Evolutionary conservation across 2,797 vertebrate genomes (phyloP), one percentile per base, ranked within the genome.

Genomic region (Anguilla anguilla): DNA sequence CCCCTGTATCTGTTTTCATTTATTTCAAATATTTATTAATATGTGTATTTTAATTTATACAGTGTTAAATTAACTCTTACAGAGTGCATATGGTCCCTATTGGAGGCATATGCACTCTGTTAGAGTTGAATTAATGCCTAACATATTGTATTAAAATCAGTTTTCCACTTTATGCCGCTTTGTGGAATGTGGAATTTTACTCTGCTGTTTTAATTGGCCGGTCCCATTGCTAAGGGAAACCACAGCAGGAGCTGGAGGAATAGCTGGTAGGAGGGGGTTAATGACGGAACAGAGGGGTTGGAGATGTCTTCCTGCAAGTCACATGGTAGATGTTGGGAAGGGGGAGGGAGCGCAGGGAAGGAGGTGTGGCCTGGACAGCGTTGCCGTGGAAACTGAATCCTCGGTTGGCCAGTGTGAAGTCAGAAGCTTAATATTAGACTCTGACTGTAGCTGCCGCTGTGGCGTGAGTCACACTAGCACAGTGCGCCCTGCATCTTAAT

Each of bases 311-410:
- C 93, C 95, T 95, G 95, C 93, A 93, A 94, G 94, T 95, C 95
- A 95, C 94, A 43, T 96, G 95, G 90, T 92, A 84, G 90, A 87
- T 95, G 93, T 91, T 87, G 90, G 94, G 94, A 95, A 96, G 91
- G 87, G 89, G 87, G 72, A 51, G 86, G 87, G 79, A 79, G 89
- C 6, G 2, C 13, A 89, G 64, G 19, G 90, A 89, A 88, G 91
- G 90, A 88, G 94, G 94, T 92, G 95, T 95, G 93, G 93, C 92
- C 91, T 82, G 88, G 90, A 92, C 89, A 91, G 86, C 89, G 95
- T 96, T 95, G 95, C 95, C 94, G 90, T 96, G 94, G 96, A 94
- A 96, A 96, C 95, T 92, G 92, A 93, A 94, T 94, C 93, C 94
- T 94, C 93, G 87, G 93, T 94, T 94, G 94, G 94, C 94, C 92